phyloP scores from a whole-genome alignment of 2,888 invertebrate species.

The Megamerina dolium region DNA sequence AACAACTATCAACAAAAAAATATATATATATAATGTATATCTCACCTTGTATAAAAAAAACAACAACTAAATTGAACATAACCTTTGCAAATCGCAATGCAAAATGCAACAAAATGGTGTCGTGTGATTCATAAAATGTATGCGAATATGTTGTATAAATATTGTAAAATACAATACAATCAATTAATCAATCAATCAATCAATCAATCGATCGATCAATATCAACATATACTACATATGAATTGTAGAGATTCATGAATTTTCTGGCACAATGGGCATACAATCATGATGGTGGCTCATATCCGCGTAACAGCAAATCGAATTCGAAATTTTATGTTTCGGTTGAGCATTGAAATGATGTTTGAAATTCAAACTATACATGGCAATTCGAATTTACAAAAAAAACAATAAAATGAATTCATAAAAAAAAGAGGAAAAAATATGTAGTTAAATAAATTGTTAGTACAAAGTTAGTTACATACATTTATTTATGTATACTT shows the following conservation, averaged over 20 bases:
- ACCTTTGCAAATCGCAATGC: too few species aligned
- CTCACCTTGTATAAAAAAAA: slow-evolving; percentile 15
- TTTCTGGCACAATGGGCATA: slow-evolving; percentile 45
- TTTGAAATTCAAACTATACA: not conserved
- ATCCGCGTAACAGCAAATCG: slow-evolving; percentile 44
- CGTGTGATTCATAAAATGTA: slow-evolving; percentile 10
- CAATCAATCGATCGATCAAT: too few species aligned
- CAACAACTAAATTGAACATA: slow-evolving; percentile 8
- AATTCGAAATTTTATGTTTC: slow-evolving; percentile 49
- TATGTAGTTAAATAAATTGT: not conserved
- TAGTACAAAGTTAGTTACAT: too few species aligned
- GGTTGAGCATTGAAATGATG: slow-evolving; percentile 36
- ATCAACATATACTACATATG: too few species aligned
- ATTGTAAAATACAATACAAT: too few species aligned
- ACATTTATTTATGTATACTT: too few species aligned
- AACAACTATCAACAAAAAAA: slow-evolving; percentile 12
- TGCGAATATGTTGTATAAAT: not conserved
- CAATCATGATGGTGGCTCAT: slow-evolving; percentile 36
- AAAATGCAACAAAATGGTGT: slow-evolving; percentile 15
- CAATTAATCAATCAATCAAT: too few species aligned
- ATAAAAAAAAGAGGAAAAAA: slow-evolving; percentile 1
- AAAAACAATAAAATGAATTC: slow-evolving; percentile 4
- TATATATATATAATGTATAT: slow-evolving; percentile 13
- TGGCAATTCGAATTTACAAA: too few species aligned
- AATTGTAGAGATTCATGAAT: slow-evolving; percentile 40